phyloP scores from a whole-genome alignment of 92 coral and sea anemone genomes.

The Desmophyllum pertusum region DNA sequence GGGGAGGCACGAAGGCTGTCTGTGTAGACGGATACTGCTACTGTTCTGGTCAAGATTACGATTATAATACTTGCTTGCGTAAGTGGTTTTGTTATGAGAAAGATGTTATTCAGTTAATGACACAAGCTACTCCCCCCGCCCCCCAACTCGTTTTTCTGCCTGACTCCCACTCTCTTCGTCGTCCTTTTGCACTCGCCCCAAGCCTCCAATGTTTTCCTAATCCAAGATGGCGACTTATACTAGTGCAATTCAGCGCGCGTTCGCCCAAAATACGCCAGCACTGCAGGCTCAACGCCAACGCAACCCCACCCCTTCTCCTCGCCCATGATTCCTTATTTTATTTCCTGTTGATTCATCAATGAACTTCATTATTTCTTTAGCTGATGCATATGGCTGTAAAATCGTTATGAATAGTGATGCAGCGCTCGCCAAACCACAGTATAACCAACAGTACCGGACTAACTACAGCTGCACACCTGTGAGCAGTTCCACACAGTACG shows the following conservation, averaged over 20 bases:
- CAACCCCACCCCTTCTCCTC: no score
- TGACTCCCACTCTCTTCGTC: no score
- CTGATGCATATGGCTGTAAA: constrained; percentile 13
- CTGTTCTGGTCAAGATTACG: background rate
- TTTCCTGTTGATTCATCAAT: background rate
- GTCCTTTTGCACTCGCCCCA: no score
- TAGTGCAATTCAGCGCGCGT: no score
- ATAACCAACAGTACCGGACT: background rate
- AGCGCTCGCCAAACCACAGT: background rate
- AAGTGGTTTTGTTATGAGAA: background rate
- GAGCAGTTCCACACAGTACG: constrained; percentile 17
- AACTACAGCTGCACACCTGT: background rate
- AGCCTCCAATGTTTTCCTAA: no score
- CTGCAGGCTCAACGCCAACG: no score
- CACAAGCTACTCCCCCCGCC: no score
- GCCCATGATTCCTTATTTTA: no score
- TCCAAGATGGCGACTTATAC: no score
- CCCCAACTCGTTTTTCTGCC: no score
- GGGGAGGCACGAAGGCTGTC: background rate
- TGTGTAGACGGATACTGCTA: background rate
- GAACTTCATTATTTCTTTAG: constrained; percentile 1
- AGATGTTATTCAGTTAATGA: no score
- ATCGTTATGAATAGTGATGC: background rate
- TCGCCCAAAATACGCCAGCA: no score
- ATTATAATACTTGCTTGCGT: background rate